Evolutionary conservation across 2,888 invertebrate species (phyloP).

Genomic region (Sphecodes monilicornis): DNA sequence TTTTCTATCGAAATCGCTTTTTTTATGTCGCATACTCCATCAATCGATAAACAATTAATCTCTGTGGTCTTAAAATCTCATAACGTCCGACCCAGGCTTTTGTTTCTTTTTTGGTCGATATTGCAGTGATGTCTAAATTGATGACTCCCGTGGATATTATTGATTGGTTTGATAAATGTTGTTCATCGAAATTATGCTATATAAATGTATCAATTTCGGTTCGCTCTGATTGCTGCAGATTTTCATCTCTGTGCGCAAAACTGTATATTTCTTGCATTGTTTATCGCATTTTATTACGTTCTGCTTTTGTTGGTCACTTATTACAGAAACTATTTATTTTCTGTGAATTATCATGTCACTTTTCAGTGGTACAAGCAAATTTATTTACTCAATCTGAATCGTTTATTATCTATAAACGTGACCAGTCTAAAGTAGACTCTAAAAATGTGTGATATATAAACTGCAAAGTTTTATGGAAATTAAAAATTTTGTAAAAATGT

Average conservation of each 20-base stretch:
- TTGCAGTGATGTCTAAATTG: conserved; percentile 7
- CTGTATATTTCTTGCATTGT: background rate
- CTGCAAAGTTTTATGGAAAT: too few species aligned
- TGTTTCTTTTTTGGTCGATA: conserved; percentile 32
- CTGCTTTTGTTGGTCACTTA: background rate
- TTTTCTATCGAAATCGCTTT: conserved; percentile 39
- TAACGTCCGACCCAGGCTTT: conserved; percentile 17
- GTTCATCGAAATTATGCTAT: background rate
- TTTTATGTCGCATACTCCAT: conserved; percentile 19
- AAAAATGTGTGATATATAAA: too few species aligned
- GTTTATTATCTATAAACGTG: background rate
- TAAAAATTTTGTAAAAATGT: too few species aligned
- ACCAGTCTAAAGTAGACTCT: too few species aligned
- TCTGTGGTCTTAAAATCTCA: conserved; percentile 38
- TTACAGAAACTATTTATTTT: background rate
- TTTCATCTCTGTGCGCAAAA: background rate
- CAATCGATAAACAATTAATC: conserved; percentile 69
- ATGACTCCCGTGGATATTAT: conserved; percentile 36
- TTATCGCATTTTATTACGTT: background rate
- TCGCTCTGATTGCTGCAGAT: background rate
- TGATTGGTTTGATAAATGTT: conserved; percentile 3
- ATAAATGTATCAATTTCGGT: conserved; percentile 15
- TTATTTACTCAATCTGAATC: background rate
- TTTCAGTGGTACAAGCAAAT: background rate
- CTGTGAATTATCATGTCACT: background rate